Evolutionary conservation across 2,888 invertebrate species (phyloP).

Genomic region (Hecatera dysodea): DNA sequence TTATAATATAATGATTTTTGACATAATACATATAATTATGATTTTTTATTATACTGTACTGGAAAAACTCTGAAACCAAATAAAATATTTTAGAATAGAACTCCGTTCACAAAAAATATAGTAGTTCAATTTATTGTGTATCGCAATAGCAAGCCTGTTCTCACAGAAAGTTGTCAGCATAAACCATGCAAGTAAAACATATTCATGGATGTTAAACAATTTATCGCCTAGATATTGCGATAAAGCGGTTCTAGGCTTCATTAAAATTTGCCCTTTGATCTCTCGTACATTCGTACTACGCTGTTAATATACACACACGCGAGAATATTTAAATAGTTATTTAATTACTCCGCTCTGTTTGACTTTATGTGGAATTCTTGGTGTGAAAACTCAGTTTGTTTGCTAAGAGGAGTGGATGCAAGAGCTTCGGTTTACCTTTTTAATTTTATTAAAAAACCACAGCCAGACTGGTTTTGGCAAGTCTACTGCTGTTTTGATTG

Average conservation of each 20-base stretch:
- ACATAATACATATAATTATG: no score
- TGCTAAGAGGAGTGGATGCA: neutral
- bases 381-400: constrained; percentile 20
- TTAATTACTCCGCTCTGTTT: constrained; percentile 31
- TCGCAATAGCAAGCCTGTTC: no score
- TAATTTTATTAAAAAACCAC: neutral
- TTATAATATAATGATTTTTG: no score
- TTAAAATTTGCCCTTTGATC: constrained; percentile 78
- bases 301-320: constrained; percentile 30
- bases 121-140: no score
- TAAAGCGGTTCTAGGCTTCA: constrained; percentile 69
- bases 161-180: neutral
- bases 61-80: no score
- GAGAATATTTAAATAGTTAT: constrained; percentile 38
- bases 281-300: constrained; percentile 43
- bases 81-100: no score
- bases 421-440: neutral
- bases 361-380: constrained; percentile 1
- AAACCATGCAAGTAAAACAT: constrained; percentile 9
- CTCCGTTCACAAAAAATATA: no score
- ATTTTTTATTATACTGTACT: no score
- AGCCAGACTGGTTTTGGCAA: neutral
- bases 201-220: constrained; percentile 23
- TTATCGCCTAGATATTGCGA: constrained; percentile 52
- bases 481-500: neutral